Evolutionary conservation across 2,888 invertebrate species (phyloP).

Genomic region (Drosophila greeni): DNA sequence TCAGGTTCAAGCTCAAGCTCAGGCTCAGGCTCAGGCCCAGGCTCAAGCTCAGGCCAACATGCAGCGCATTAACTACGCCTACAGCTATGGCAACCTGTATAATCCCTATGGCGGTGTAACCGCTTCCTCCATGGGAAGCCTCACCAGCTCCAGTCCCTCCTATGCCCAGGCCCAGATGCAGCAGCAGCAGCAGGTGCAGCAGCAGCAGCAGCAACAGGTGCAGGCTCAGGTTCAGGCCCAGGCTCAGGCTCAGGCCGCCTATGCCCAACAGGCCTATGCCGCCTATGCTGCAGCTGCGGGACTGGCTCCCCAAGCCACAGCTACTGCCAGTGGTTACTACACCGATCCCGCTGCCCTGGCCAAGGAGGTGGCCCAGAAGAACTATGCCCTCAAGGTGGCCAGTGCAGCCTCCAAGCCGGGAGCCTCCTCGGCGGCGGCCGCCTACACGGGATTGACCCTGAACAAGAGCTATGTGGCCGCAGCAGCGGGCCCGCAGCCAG

Average conservation of each 20-base stretch:
- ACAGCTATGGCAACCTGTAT: constrained; percentile 57
- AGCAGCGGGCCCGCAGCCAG: constrained; percentile 49
- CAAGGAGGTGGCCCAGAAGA: constrained; percentile 90
- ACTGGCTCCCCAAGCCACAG: constrained; percentile 57
- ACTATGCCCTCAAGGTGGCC: constrained; percentile 85
- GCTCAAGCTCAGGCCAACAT: constrained; percentile 27
- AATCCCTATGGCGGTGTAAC: constrained; percentile 45
- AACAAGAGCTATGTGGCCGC: constrained; percentile 80
- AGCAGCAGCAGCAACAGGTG: constrained; percentile 46
- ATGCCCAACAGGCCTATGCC: constrained; percentile 64
- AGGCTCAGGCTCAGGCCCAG: constrained; percentile 39
- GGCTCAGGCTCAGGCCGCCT: constrained; percentile 62
- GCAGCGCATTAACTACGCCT: constrained; percentile 67
- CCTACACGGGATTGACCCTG: constrained; percentile 85
- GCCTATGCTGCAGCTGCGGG: constrained; percentile 63
- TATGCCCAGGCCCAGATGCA: constrained; percentile 59
- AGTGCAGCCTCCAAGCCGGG: constrained; percentile 46
- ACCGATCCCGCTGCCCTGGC: constrained; percentile 84
- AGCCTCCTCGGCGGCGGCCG: constrained; percentile 78
- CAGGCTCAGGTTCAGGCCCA: constrained; percentile 57
- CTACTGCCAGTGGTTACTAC: constrained; percentile 44
- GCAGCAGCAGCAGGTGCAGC: constrained; percentile 45
- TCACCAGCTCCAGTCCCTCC: constrained; percentile 60
- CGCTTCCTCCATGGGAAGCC: constrained; percentile 41
- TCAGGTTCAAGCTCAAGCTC: constrained; percentile 42